Conservation (phyloP, 2,113 vertebrate species). For the Carlito syrichta region DNA sequence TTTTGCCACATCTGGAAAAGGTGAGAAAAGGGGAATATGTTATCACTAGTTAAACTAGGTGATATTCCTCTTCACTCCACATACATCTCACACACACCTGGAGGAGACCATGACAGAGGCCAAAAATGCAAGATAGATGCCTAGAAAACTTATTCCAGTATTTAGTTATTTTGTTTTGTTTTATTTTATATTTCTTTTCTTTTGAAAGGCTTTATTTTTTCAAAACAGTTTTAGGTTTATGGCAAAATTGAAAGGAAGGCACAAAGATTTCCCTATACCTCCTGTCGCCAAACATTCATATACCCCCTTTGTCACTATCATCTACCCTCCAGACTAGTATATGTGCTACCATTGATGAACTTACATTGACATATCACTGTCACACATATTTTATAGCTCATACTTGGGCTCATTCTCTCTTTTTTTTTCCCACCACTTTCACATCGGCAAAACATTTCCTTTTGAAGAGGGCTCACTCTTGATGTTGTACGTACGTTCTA, state of each 20-base stretch:
- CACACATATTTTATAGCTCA: not conserved
- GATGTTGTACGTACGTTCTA: not conserved
- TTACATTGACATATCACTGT: not conserved
- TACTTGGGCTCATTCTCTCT: not conserved
- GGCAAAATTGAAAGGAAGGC: not conserved
- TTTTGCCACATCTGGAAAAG: not conserved
- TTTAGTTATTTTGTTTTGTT: not conserved
- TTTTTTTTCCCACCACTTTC: too few relatives aligned
- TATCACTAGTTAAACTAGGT: not conserved
- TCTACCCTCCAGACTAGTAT: not conserved
- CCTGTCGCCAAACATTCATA: not conserved
- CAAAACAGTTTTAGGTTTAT: not conserved
- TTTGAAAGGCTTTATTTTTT: not conserved
- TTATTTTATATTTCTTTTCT: not conserved
- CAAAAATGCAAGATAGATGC: not conserved
- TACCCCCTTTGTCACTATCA: accelerated
- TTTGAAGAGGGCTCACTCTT: not conserved
- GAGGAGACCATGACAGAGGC: not conserved
- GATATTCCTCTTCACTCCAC: not conserved
- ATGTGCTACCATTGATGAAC: not conserved
- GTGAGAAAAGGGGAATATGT: not conserved
- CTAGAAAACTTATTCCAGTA: not conserved
- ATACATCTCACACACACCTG: accelerated
- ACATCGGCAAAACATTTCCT: too few relatives aligned
- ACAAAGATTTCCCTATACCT: not conserved